Percentiles rank a stretch among this genome's conserved stretches.
These are phyloP conservation scores for Tiliacea citrago DNA, from an alignment of 2,888 invertebrate genomes.

Conservation along the genomic window DNA sequence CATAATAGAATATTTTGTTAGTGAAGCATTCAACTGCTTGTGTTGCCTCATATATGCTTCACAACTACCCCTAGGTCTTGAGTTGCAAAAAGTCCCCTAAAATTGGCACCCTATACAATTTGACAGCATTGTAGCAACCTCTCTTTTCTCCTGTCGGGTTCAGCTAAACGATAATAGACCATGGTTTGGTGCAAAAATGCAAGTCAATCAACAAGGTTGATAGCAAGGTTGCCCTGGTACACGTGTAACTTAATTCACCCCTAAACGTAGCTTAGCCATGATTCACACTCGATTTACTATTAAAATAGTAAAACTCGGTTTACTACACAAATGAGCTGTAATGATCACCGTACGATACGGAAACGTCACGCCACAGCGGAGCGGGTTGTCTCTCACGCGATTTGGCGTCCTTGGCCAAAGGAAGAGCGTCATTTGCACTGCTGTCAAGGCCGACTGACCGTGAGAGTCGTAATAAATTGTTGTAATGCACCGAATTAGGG, in stretches of 20 bases:
- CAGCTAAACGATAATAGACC: too few relatives aligned
- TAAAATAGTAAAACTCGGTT: constrained; percentile 50
- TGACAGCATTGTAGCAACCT: neutral
- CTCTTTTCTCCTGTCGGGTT: neutral
- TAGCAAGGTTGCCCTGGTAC: neutral
- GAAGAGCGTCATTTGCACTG: constrained; percentile 75
- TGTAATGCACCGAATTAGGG: neutral
- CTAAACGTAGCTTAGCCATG: constrained; percentile 5
- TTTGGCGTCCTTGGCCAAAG: constrained; percentile 77
- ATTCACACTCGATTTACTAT: constrained; percentile 47
- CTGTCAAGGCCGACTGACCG: constrained; percentile 65
- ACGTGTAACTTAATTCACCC: constrained; percentile 6
- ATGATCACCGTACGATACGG: constrained; percentile 61
- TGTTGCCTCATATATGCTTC: neutral
- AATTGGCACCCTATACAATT: neutral
- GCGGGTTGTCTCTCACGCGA: constrained; percentile 66
- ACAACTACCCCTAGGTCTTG: neutral
- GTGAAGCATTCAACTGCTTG: neutral
- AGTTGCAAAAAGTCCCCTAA: too few relatives aligned
- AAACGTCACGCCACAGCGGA: constrained; percentile 62
- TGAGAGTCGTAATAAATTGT: constrained; percentile 46
- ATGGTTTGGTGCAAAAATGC: neutral
- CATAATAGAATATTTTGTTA: too few relatives aligned
- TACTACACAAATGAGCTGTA: constrained; percentile 57
- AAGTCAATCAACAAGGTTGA: constrained; percentile 14